Base-by-base conservation (phyloP, 2,888 invertebrate species). In the Patella ulyssiponensis region DNA sequence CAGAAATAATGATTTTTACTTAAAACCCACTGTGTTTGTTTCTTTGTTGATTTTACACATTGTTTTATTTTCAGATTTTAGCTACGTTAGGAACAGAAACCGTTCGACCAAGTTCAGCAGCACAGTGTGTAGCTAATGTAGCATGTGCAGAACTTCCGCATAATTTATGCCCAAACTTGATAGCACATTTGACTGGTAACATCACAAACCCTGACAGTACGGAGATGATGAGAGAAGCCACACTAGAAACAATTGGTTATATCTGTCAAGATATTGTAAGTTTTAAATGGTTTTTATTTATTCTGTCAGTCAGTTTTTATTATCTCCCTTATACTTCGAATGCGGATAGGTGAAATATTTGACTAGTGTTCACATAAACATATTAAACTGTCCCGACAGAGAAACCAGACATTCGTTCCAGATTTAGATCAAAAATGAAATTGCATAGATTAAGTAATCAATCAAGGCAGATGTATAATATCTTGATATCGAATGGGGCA, bases 121-220 rank as follows among this genome's bases (percentile, higher is more conserved):
- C 99, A 1, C 99, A 99, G 92, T 99, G 99, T 93, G 98, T 99
- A 71, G 99, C 99, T 0, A 98, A 98, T 92, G 97, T 99, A 80
- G 99, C 98, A 0, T 97, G 98, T 74, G 96, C 98, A 54, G 99
- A 99, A 92, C 93, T 99, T 80, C 97, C 98, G 0, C 95, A 95
- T 74, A 95, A 95, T 77, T 95, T 97, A 87, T 99, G 99, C 99
- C 95, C 94, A 82, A 96, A 97, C 86, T 94, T 99, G 9, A 97
- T 99, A 86, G 94, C 86, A 72, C 94, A 95, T 17, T 93, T 99
- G 84, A 97, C 98, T 78, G 95, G 94, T 91, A 98, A 98, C 93
- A 97, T 99, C 77, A 96, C 97, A 20, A 95, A 95, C 90, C 88
- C 91, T 11, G 88, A 87, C 23, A 96, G 96, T 74, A 96, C 96